Evolutionary conservation across 2,113 vertebrate species (phyloP), one percentile per base, ranked within the genome.

Genomic region (Lasiurus cinereus): DNA sequence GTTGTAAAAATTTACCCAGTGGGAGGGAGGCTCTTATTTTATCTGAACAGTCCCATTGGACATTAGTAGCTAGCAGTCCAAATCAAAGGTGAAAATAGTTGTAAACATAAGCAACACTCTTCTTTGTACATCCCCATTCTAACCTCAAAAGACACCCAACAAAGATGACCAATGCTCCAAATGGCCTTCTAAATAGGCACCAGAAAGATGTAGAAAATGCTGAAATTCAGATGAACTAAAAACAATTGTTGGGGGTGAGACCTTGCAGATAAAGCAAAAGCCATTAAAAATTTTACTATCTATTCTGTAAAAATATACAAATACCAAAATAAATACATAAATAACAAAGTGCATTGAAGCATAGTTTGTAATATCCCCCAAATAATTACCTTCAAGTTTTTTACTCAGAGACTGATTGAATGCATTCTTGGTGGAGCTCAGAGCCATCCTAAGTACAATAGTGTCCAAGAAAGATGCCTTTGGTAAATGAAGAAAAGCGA

Each of bases 21-120:
- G 73, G 59, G 83, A 93, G 6, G 62, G 64, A 79, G 78, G 48
- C 18, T 83, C 87, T 96, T 62, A 72, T 80, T 79, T 84, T 64
- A 93, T 73, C 82, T 88, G 43, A 67, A n/a, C 70, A 67, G 8
- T 29, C 18, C 43, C 62, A 46, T 78, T 67, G 39, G 39, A 77
- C 11, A 48, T 78, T 18, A 88, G 72, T 76, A 91, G 14, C 50
- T 46, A n/a, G 13, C 4, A 56, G 72, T 43, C 54, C 46, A 87
- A 83, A 80, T 18, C 31, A 62, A 56, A 94, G 78, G 33, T n/a
- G 64, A 54, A 39, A 50, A 56, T 73, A 79, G 16, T 39, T 64
- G 22, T 73, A 74, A 83, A 78, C 5, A 36, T 27, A 91, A 36
- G 29, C 15, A 62, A 27, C 29, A 24, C 33, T 70, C 16, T 14